Evolutionary conservation across 2,797 vertebrate genomes (phyloP).

Genomic region (Pseudomugil tenellus): DNA sequence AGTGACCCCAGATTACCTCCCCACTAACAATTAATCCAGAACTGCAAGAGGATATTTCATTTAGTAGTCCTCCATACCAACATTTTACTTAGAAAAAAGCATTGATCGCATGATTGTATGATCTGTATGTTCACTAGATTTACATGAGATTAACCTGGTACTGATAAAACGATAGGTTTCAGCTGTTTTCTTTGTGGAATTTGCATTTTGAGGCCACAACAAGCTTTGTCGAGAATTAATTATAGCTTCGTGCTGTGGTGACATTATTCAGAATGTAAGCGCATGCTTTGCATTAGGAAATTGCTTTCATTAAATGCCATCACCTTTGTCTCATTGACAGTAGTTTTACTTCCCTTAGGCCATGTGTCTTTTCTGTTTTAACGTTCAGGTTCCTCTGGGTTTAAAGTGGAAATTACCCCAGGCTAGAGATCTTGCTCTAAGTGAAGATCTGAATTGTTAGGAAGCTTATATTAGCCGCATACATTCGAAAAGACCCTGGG

Average conservation of each 20-base stretch:
- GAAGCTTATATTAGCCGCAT: background rate
- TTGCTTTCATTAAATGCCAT: slow-evolving; percentile 41
- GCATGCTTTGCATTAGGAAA: slow-evolving; percentile 37
- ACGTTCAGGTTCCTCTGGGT: slow-evolving; percentile 1
- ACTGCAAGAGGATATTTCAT: slow-evolving; percentile 6
- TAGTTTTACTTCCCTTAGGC: slow-evolving; percentile 29
- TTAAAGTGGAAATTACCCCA: background rate
- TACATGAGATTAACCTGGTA: background rate
- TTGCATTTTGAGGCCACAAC: slow-evolving; percentile 44
- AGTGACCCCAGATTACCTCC: slow-evolving; percentile 56
- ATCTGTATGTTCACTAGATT: background rate
- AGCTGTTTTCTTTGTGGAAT: slow-evolving; percentile 57
- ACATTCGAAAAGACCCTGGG: slow-evolving; percentile 5
- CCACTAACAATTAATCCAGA: slow-evolving; percentile 46
- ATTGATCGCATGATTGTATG: too few relatives aligned
- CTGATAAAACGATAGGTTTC: slow-evolving; percentile 36
- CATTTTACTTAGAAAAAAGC: too few relatives aligned
- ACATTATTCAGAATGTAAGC: slow-evolving; percentile 31
- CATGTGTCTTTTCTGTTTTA: background rate
- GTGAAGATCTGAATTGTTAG: background rate
- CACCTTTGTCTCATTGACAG: slow-evolving; percentile 8
- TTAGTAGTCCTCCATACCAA: slow-evolving; percentile 16
- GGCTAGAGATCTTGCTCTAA: slow-evolving; percentile 7
- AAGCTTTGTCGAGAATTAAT: slow-evolving; percentile 16
- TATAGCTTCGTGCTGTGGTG: slow-evolving; percentile 24